Base-by-base conservation (phyloP, 1,140 invertebrate species). In the Hylyphantes graminicola region DNA sequence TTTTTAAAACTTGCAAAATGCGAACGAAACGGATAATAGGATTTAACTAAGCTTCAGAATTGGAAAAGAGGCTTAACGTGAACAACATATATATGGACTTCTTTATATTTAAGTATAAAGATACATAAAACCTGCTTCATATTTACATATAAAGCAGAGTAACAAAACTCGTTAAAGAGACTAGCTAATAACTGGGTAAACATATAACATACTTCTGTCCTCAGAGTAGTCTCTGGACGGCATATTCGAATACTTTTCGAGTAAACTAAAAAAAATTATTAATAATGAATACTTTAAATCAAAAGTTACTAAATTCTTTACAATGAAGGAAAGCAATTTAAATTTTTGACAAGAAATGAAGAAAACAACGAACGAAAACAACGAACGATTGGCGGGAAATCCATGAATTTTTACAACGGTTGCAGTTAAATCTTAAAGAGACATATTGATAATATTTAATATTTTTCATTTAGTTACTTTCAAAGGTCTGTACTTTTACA, bases 211-310 rank as follows among this genome's bases (percentile, higher is more conserved):
- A 77, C 75, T 65, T 77, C 15, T 51, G 15, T 77, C 75, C 21
- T 77, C 75, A 10, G 75, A 21, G 17, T 77, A 77, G 50, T 77
- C 50, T 19, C 75, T 77, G 8, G 63, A 35, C 8, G 75, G 75
- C 75, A 77, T 77, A 7, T 77, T 77, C 13, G 50, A 50, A 17
- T 50, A 50, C 12, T 50, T n/a, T 9, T 67, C 8, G 11, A 51
- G 48, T 15, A 48, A 65, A 17, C 10, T 65, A 4, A 65, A n/a
- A 65, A 17, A 65, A n/a, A 1, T 61, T 17, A 61, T 15, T 61
- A 3, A 61, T 3, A 17, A 3, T 17, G 3, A 15, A 61, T 15
- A 61, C 17, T 61, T 61, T 15, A 15, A 61, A 17, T 2, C 17
- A 1, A 3, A 17, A 61, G 6, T 61, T 61, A 61, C 12, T 15